Base-by-base conservation (phyloP, 2,113 vertebrate genomes). In the Perognathus longimembris region DNA sequence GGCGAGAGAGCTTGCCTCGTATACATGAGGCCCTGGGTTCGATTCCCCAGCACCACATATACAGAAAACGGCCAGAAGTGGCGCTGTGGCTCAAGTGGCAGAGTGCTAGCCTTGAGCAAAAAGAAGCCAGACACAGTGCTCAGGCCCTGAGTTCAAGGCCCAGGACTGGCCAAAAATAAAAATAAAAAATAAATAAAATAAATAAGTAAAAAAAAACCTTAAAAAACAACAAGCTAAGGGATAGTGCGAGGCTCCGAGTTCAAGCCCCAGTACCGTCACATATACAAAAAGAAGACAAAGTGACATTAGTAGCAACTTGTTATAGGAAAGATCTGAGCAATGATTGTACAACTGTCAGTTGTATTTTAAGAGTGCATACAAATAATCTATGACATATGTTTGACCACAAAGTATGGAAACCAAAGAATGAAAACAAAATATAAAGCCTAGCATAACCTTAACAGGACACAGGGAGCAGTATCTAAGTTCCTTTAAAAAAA, bases 401-500 rank as follows among this genome's bases (percentile, higher is more conserved):
- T 84, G 75, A 77, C 21, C 71, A 63, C 22, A 40, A 67, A 82
- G 50, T 11, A 59, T n/a, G 59, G 20, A 70, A 82, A 36, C n/a
- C 15, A 92, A 63, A 96, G n/a, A 79, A 34, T 14, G 80, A 66
- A 80, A 63, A 66, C 50, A 50, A 26, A 45, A 69, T 73, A 81
- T 30, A 32, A 64, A 76, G 82, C 61, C 20, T 18, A 57, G 50
- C 57, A 86, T 38, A 57, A 54, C 17, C 38, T 8, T 85, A 36
- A 70, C 24, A 63, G 26, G 24, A 57, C 3, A 75, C 32, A 78
- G 64, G 40, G n/a, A 69, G 57, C 22, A 70, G 9, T n/a, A 75
- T n/a, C 8, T 63, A 32, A 54, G 73, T 73, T 84, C 45, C 34
- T 74, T 30, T 78, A n/a, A 38, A 86, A 87, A 38, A 86, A 87